These are phyloP conservation scores for Muscicapa striata DNA, from an alignment of 2,797 vertebrate genomes.

Conservation along the genomic window DNA sequence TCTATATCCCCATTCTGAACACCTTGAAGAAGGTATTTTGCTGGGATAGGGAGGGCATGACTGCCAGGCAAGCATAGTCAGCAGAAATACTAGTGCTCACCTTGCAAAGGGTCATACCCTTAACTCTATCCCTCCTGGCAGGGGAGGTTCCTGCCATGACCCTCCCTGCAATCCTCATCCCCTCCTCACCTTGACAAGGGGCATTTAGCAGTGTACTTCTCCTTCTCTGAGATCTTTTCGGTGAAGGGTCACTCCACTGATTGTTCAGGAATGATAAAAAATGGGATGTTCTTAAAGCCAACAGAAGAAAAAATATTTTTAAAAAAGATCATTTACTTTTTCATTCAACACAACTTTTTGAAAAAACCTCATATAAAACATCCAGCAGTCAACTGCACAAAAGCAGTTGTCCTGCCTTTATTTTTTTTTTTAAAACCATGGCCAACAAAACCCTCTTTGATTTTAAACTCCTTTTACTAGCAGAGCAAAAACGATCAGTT, in stretches of 20 bases:
- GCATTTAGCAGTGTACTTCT: not conserved
- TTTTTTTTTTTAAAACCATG: not conserved
- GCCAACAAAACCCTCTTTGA: not conserved
- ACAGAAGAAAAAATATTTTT: not conserved
- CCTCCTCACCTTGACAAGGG: not conserved
- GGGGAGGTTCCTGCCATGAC: not conserved
- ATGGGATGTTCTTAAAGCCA: not conserved
- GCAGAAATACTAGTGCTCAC: not conserved
- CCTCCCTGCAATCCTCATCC: not conserved
- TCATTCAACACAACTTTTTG: not conserved
- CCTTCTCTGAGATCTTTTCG: not conserved
- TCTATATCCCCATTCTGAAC: not conserved
- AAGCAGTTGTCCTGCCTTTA: slow-evolving; percentile 8
- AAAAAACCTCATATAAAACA: slow-evolving; percentile 5
- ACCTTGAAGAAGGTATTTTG: not conserved
- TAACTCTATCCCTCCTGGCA: not conserved
- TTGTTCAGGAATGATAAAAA: not conserved
- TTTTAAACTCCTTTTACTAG: slow-evolving; percentile 49
- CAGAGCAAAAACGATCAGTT: slow-evolving; percentile 7
- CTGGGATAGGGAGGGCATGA: not conserved
- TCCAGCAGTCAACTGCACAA: not conserved
- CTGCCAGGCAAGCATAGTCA: not conserved
- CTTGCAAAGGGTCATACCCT: not conserved
- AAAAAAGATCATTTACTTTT: not conserved
- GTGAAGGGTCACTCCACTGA: not conserved